A percentile compares a stretch with the other conserved stretches of the same genome.
phyloP scores from a whole-genome alignment of 2,797 vertebrate genomes.

The Sitta carolinensis region DNA sequence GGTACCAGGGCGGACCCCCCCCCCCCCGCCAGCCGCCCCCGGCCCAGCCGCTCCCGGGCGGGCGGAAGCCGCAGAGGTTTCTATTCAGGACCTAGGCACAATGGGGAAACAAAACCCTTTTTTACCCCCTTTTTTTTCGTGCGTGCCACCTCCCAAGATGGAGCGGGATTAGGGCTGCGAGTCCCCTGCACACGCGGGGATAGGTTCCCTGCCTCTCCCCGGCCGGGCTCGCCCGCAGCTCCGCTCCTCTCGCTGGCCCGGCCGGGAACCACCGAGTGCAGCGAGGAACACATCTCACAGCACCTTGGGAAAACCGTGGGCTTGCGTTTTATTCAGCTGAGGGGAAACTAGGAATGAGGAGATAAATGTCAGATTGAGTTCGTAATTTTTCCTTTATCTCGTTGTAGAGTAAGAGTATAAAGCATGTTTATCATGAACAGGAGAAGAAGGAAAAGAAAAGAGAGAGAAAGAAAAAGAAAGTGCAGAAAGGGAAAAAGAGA shows the following conservation, averaged over 20 bases:
- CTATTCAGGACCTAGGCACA: background rate
- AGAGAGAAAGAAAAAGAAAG: too few species aligned
- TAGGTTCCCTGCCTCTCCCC: background rate
- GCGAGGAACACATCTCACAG: background rate
- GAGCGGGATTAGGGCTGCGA: background rate
- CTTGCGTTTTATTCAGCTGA: background rate
- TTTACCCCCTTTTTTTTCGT: fast-evolving
- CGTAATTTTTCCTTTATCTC: background rate
- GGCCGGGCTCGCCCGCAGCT: background rate
- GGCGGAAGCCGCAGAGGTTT: background rate
- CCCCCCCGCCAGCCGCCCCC: background rate
- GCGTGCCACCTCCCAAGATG: background rate
- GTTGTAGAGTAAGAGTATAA: background rate
- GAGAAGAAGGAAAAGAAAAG: background rate
- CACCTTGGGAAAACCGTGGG: background rate
- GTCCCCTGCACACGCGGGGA: background rate
- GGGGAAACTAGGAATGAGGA: background rate
- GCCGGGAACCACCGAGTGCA: background rate
- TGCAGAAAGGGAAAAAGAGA: too few species aligned
- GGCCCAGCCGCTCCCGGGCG: background rate
- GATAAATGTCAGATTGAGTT: background rate
- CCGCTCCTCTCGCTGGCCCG: background rate
- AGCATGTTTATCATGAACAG: background rate
- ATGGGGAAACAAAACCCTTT: background rate
- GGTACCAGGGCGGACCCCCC: background rate